A percentile compares a stretch with the other conserved stretches of the same genome.
Evolutionary conservation across 2,113 vertebrate species (phyloP).

Genomic region (Chitala chitala): DNA sequence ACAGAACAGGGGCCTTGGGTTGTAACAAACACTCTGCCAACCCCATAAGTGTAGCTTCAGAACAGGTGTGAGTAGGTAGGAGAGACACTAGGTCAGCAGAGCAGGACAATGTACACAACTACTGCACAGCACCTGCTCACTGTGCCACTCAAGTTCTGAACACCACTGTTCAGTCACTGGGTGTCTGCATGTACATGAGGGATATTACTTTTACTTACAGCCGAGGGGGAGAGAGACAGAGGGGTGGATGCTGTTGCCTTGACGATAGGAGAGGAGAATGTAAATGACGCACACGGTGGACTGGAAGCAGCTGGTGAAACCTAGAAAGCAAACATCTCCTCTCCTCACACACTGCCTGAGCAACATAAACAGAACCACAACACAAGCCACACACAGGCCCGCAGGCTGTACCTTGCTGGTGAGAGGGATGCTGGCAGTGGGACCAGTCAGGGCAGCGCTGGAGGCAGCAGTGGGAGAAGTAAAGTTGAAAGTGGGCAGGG

Average conservation of each 20-base stretch:
- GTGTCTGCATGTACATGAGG: neutral
- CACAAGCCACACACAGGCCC: neutral
- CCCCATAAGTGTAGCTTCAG: too few species aligned
- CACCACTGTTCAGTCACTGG: too few species aligned
- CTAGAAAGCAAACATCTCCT: slow-evolving; percentile 34
- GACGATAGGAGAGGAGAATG: slow-evolving; percentile 93
- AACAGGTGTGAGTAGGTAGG: too few species aligned
- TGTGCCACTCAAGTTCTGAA: neutral
- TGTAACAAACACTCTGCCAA: too few species aligned
- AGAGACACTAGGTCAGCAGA: neutral
- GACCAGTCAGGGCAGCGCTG: slow-evolving; percentile 40
- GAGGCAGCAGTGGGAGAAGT: slow-evolving; percentile 55
- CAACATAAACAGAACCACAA: neutral
- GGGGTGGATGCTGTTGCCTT: slow-evolving; percentile 84
- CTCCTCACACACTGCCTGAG: neutral
- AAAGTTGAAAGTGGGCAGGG: slow-evolving; percentile 81
- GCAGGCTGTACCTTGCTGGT: slow-evolving; percentile 47
- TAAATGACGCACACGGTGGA: slow-evolving; percentile 70
- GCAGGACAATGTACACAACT: neutral
- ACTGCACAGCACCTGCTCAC: neutral
- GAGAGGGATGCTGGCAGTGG: slow-evolving; percentile 32
- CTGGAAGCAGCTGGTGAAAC: slow-evolving; percentile 41
- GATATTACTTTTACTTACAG: slow-evolving; percentile 45
- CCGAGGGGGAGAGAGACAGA: slow-evolving; percentile 73
- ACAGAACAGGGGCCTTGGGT: too few species aligned